A percentile compares a stretch with the other conserved stretches of the same genome.
phyloP scores from a whole-genome alignment of 2,113 vertebrate genomes.

The Diadophis punctatus region DNA sequence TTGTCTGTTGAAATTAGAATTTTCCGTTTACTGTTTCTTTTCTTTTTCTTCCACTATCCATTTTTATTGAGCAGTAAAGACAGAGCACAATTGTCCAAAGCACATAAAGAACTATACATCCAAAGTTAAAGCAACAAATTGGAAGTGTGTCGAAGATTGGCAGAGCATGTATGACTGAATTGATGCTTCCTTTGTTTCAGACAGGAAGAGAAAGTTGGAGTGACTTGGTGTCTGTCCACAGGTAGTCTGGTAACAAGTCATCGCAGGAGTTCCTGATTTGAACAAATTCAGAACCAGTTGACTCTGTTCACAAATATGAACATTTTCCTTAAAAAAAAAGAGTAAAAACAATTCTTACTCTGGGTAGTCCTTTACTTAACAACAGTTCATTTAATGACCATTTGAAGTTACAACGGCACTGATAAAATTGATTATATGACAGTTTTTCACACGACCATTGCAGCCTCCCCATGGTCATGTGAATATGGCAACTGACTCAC shows the following conservation, averaged over 20 bases:
- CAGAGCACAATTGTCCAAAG: conserved; percentile 30
- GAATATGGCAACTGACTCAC: neutral
- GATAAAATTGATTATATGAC: neutral
- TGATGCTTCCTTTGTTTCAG: neutral
- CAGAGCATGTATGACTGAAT: neutral
- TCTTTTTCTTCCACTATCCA: neutral
- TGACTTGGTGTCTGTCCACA: neutral
- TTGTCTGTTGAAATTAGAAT: neutral
- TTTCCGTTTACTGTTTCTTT: neutral
- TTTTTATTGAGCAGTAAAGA: neutral
- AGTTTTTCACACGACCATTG: neutral
- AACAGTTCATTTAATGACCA: neutral
- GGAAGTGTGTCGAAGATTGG: conserved; percentile 5
- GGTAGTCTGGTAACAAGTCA: neutral
- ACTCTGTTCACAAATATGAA: neutral
- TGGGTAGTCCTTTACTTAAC: neutral
- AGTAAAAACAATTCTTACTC: neutral
- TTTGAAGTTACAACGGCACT: neutral
- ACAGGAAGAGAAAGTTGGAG: neutral
- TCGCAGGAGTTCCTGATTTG: neutral
- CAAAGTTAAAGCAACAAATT: conserved; percentile 29
- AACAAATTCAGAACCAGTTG: fast-evolving
- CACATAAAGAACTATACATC: neutral
- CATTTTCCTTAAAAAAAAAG: neutral
- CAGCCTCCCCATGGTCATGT: neutral